Conservation (phyloP, 2,797 vertebrate genomes). For the Thripadectes ignobilis region DNA sequence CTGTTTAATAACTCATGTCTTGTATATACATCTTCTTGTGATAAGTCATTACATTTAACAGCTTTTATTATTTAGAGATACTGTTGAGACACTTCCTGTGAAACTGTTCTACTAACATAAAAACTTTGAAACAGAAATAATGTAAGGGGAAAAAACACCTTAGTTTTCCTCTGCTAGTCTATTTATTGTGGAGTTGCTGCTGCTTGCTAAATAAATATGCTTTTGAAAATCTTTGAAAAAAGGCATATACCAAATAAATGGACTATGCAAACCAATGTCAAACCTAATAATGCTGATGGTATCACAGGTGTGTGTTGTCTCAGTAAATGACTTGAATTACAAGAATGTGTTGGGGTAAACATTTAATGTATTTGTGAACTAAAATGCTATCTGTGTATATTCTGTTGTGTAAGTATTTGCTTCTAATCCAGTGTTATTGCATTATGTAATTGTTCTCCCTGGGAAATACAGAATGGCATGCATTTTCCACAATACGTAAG, state of each 20-base stretch:
- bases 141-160: not conserved
- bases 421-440: constrained; percentile 90
- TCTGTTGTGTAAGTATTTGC: constrained; percentile 80
- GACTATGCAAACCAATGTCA: not conserved
- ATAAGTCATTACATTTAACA: constrained; percentile 63
- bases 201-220: constrained; percentile 56
- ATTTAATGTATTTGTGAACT: constrained; percentile 76
- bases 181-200: constrained; percentile 57
- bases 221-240: constrained; percentile 42
- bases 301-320: constrained; percentile 46
- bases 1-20: constrained; percentile 56
- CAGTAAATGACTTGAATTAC: constrained; percentile 63
- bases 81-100: constrained; percentile 63
- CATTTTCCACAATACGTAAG: constrained; percentile 94
- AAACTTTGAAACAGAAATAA: not conserved
- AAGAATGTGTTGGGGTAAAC: constrained; percentile 60
- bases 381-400: constrained; percentile 82
- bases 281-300: constrained; percentile 15
- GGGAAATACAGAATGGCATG: constrained; percentile 90
- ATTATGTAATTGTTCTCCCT: constrained; percentile 87
- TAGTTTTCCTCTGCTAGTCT: constrained; percentile 21
- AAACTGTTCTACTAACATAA: not conserved
- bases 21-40: constrained; percentile 60
- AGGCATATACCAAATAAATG: constrained; percentile 60
- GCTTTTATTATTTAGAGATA: constrained; percentile 50